These are phyloP conservation scores for Plebejus anna DNA, from an alignment of 2,888 invertebrate species.

Conservation along the genomic window DNA sequence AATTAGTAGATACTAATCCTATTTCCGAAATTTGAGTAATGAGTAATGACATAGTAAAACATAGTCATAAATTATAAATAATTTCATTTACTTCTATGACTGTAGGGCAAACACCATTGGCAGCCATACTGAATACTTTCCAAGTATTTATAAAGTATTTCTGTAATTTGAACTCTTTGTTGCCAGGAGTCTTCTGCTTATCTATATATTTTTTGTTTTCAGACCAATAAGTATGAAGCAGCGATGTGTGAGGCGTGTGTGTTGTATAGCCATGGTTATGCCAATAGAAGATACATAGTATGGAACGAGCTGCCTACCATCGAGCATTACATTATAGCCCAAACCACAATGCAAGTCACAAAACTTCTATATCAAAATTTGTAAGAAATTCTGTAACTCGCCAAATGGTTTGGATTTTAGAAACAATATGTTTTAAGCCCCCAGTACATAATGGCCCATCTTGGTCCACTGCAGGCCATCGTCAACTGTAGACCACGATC, in stretches of 20 bases:
- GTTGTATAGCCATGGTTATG: conserved; percentile 54
- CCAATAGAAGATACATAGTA: conserved; percentile 46
- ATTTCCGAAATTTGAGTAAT: too few relatives aligned
- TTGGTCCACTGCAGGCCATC: too few relatives aligned
- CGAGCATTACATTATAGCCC: not conserved
- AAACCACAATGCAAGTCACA: not conserved
- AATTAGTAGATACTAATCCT: too few relatives aligned
- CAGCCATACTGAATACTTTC: not conserved
- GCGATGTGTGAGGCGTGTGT: conserved; percentile 30
- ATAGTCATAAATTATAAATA: too few relatives aligned
- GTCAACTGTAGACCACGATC: too few relatives aligned
- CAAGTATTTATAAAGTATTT: too few relatives aligned
- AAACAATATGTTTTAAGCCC: too few relatives aligned
- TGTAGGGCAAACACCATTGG: not conserved
- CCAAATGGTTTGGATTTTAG: too few relatives aligned
- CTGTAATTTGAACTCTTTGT: not conserved
- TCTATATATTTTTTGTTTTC: conserved; percentile 24
- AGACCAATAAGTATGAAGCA: conserved; percentile 32
- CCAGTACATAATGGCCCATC: too few relatives aligned
- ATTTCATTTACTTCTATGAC: too few relatives aligned
- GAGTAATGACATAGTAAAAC: too few relatives aligned
- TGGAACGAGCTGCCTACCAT: not conserved
- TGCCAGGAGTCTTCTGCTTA: not conserved
- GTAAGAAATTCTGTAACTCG: too few relatives aligned
- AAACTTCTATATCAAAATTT: not conserved